phyloP scores from a whole-genome alignment of 92 coral and sea anemone species.

The Diadumene lineata region DNA sequence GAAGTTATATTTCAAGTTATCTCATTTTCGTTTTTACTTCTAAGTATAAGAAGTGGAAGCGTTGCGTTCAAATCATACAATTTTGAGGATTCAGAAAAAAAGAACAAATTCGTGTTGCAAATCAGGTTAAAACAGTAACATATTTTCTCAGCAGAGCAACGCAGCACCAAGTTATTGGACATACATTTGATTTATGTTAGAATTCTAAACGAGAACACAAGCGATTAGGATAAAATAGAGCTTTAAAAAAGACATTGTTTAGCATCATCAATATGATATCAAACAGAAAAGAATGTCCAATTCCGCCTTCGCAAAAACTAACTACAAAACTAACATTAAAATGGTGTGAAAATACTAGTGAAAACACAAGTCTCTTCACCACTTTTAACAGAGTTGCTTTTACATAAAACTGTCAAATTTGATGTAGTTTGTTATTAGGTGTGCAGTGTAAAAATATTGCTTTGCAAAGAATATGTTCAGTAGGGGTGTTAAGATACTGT shows the following conservation, averaged over 20 bases:
- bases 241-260: neutral
- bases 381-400: neutral
- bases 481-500: constrained; percentile 1
- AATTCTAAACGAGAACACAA: no score
- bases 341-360: neutral
- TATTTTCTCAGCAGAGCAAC: no score
- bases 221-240: no score
- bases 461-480: neutral
- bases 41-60: no score
- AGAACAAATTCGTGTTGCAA: no score
- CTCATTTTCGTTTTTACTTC: no score
- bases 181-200: no score
- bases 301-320: neutral
- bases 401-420: neutral
- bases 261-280: neutral
- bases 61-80: no score
- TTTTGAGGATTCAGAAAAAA: no score
- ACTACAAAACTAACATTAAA: neutral
- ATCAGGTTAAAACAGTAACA: no score
- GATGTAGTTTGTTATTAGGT: neutral
- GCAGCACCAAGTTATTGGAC: no score
- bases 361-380: constrained; percentile 2
- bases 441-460: neutral
- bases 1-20: no score
- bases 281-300: neutral